Base-by-base conservation (phyloP, 2,113 vertebrate genomes). In the Blennius ocellaris region DNA sequence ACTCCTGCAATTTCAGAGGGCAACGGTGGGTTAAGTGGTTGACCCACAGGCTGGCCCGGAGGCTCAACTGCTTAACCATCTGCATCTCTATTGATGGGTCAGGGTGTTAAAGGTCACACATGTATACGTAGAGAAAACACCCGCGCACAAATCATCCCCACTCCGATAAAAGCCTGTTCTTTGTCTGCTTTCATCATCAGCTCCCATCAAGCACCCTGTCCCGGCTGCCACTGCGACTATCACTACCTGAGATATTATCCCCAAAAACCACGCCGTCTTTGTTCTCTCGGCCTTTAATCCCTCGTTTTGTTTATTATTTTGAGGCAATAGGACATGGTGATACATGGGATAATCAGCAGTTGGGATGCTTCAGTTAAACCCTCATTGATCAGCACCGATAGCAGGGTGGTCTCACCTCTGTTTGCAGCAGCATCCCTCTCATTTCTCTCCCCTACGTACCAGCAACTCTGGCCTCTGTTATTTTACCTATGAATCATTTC, bases 1-100 rank as follows among this genome's bases (percentile, higher is more conserved):
- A 78, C 71, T 51, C 63, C 21, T 52, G 38, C 76, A 45, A 74
- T 86, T 87, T 78, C 56, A 73, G 63, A 76, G 85, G 88, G 86
- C 89, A 87, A 90, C 44, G 7, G 64, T 72, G 76, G 90, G 83
- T 87, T 91, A 88, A 90, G 84, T 88, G 83, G 81, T 73, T 81
- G 72, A 88, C 78, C 77, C 76, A 58, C 6, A 76, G 82, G 69
- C 14, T 60, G 48, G 60, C 80, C 59, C 84, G 71, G 41, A 69
- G 52, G 78, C 76, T 72, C 62, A 78, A 49, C 54, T 40, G 38
- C 54, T 50, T 9, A 58, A 11, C 3, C 21, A 58, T 52, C 82
- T 78, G 57, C 15, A 71, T 89, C 84, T 85, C 83, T 82, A 80
- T 84, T 84, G 87, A 87, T 68, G 70, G 76, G 78, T 48, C 3